phyloP scores from a whole-genome alignment of 2,888 invertebrate genomes.

The Desoria tigrina region DNA sequence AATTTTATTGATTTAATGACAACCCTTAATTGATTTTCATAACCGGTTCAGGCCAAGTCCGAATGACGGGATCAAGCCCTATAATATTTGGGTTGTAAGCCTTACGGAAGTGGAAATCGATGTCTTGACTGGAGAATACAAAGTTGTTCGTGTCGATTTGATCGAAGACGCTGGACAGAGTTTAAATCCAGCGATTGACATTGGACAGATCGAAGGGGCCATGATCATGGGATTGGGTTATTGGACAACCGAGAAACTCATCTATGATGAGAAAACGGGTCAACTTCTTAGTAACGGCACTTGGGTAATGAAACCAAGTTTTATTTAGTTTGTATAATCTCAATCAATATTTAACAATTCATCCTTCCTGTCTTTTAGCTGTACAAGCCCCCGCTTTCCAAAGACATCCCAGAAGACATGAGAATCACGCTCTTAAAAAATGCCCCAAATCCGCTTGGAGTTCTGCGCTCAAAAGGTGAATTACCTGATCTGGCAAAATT shows the following conservation, averaged over 20 bases:
- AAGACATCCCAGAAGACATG: constrained; percentile 55
- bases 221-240: constrained; percentile 59
- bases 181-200: constrained; percentile 55
- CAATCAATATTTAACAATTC: too few species aligned
- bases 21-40: too few species aligned
- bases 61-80: constrained; percentile 47
- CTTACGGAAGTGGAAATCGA: constrained; percentile 67
- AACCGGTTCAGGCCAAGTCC: constrained; percentile 2
- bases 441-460: constrained; percentile 52
- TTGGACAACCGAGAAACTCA: constrained; percentile 56
- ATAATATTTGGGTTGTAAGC: constrained; percentile 57
- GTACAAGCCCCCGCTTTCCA: constrained; percentile 54
- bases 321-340: too few species aligned
- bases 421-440: constrained; percentile 51
- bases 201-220: constrained; percentile 59
- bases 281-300: constrained; percentile 56
- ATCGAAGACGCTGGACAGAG: constrained; percentile 54
- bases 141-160: constrained; percentile 49
- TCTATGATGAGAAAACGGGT: constrained; percentile 56
- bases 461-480: constrained; percentile 54
- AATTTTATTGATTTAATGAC: too few species aligned
- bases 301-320: too few species aligned
- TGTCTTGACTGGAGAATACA: constrained; percentile 73
- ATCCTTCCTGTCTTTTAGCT: too few species aligned
- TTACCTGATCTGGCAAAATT: too few species aligned